Evolutionary conservation across 1,140 invertebrate species (phyloP).

Genomic region (Brachionus manjavacas): DNA sequence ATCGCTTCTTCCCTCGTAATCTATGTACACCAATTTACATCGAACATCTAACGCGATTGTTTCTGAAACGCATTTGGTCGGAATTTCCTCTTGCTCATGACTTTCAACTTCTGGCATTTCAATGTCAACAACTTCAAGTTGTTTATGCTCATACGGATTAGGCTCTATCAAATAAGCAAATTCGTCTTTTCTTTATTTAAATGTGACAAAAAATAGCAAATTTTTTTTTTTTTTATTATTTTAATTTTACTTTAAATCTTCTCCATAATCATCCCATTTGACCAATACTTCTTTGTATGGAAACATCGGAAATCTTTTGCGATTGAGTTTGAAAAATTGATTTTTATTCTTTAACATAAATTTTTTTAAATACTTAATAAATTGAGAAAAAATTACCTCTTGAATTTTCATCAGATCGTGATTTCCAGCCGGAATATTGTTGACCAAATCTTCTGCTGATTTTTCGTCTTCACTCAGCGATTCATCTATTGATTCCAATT

Average conservation of each 20-base stretch:
- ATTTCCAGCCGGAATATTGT: neutral
- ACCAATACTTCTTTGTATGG: constrained; percentile 87
- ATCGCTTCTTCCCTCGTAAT: constrained; percentile 95
- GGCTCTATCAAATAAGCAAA: constrained; percentile 4
- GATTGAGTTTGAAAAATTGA: constrained; percentile 80
- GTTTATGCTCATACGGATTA: neutral
- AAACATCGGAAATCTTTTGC: constrained; percentile 92
- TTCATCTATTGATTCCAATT: constrained; percentile 41
- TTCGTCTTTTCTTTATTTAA: neutral
- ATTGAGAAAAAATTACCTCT: no score
- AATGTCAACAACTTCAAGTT: constrained; percentile 18
- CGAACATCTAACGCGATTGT: constrained; percentile 72
- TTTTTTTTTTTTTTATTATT: neutral
- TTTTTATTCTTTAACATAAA: constrained; percentile 53
- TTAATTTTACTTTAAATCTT: constrained; percentile 67
- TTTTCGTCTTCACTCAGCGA: constrained; percentile 36
- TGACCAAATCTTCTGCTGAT: neutral
- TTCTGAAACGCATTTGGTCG: constrained; percentile 73
- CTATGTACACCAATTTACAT: constrained; percentile 84
- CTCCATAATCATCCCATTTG: constrained; percentile 88
- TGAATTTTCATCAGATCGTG: constrained; percentile 39
- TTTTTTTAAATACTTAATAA: no score
- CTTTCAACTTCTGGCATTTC: constrained; percentile 41
- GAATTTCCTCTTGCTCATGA: constrained; percentile 51
- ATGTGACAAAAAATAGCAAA: neutral